phyloP scores from a whole-genome alignment of 2,113 vertebrate genomes.

The Martes martes region DNA sequence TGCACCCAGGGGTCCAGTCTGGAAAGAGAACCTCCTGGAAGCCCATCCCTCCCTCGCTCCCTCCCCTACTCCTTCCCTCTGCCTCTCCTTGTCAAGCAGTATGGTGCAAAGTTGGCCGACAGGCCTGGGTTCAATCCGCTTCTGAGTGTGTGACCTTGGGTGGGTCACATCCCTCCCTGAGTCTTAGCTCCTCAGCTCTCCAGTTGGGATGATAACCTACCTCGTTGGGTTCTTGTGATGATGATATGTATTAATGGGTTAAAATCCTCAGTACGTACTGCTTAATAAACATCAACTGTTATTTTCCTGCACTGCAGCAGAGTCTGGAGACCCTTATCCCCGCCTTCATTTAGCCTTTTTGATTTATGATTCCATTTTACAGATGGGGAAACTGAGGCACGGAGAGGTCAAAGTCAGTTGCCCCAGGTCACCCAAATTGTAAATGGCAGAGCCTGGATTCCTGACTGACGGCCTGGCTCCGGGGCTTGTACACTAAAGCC shows the following conservation, averaged over 20 bases:
- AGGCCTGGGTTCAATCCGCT: neutral
- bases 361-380: neutral
- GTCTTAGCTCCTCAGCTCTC: neutral
- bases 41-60: fast-evolving
- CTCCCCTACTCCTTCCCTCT: fast-evolving
- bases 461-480: neutral
- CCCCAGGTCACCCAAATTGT: neutral
- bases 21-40: neutral
- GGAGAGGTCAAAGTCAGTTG: neutral
- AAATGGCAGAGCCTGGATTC: neutral
- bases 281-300: neutral
- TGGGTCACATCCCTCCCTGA: neutral
- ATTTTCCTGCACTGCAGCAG: neutral
- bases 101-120: fast-evolving
- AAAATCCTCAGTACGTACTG: neutral
- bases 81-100: neutral
- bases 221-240: neutral
- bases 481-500: neutral
- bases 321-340: neutral
- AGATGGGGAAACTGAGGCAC: slow-evolving; percentile 48
- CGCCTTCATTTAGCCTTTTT: neutral
- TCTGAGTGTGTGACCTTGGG: neutral
- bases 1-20: neutral
- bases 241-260: neutral
- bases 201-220: neutral